Evolutionary conservation across 1,140 invertebrate species (phyloP).

Genomic region (Idris sp.): DNA sequence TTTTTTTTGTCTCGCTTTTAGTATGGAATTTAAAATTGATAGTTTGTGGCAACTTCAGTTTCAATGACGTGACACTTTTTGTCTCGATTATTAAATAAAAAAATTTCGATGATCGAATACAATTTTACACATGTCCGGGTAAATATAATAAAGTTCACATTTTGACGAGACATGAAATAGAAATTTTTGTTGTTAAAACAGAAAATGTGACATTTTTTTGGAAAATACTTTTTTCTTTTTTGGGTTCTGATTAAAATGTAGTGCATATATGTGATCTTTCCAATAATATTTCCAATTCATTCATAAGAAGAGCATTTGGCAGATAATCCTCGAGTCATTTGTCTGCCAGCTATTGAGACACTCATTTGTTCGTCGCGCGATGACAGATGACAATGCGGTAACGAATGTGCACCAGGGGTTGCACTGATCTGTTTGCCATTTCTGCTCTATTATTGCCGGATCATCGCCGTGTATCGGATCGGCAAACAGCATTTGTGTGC

Average conservation of each 20-base stretch:
- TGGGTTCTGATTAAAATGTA: conserved; percentile 16
- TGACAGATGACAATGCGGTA: conserved; percentile 78
- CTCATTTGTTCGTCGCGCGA: conserved; percentile 74
- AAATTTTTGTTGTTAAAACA: too few species aligned
- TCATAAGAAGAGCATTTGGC: conserved; percentile 66
- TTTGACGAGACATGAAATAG: too few species aligned
- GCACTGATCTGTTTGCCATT: conserved; percentile 74
- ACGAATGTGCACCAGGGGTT: conserved; percentile 62
- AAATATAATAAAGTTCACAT: too few species aligned
- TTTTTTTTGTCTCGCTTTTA: too few species aligned
- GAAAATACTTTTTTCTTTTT: too few species aligned
- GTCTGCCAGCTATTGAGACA: conserved; percentile 70
- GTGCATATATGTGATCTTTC: conserved; percentile 35
- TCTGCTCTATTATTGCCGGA: conserved; percentile 77
- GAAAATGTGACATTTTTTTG: too few species aligned
- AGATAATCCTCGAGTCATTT: conserved; percentile 76
- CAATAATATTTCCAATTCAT: conserved; percentile 67
- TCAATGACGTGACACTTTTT: not conserved
- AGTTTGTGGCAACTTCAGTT: too few species aligned
- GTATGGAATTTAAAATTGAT: too few species aligned
- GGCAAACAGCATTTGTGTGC: conserved; percentile 60
- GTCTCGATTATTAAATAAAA: too few species aligned
- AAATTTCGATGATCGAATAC: too few species aligned
- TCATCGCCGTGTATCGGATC: conserved; percentile 73
- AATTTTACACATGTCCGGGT: too few species aligned